phyloP scores from a whole-genome alignment of 2,113 vertebrate genomes.

The Myocastor coypus region DNA sequence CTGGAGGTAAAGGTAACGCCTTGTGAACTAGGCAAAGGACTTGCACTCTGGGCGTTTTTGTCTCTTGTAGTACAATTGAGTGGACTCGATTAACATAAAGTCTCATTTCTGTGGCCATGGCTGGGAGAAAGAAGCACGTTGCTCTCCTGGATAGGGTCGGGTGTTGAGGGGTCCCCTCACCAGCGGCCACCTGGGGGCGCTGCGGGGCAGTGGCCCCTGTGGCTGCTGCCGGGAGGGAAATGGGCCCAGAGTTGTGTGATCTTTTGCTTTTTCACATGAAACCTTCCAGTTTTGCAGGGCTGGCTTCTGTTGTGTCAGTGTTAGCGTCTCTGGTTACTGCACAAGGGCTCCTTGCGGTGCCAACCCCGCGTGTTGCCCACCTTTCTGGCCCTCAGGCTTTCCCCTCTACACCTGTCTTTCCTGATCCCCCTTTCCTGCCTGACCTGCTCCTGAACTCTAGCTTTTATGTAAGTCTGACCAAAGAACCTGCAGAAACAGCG shows the following conservation, averaged over 20 bases:
- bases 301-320: not conserved
- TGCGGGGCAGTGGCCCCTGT: not conserved
- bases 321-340: not conserved
- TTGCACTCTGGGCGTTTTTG: not conserved
- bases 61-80: not conserved
- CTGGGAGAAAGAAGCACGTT: not conserved
- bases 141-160: not conserved
- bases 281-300: not conserved
- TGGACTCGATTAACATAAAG: not conserved
- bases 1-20: not conserved
- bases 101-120: not conserved
- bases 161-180: not conserved
- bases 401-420: not conserved
- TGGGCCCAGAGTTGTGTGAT: not conserved
- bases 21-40: not conserved
- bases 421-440: not conserved
- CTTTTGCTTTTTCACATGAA: not conserved
- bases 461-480: not conserved
- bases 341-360: not conserved
- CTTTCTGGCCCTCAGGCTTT: not conserved
- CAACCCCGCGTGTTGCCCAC: not conserved
- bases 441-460: not conserved
- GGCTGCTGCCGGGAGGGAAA: fast-evolving
- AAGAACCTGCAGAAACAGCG: not conserved
- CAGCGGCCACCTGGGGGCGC: not conserved